Evolutionary conservation across 2,888 invertebrate genomes (phyloP).

Genomic region (Pammene fasciana): DNA sequence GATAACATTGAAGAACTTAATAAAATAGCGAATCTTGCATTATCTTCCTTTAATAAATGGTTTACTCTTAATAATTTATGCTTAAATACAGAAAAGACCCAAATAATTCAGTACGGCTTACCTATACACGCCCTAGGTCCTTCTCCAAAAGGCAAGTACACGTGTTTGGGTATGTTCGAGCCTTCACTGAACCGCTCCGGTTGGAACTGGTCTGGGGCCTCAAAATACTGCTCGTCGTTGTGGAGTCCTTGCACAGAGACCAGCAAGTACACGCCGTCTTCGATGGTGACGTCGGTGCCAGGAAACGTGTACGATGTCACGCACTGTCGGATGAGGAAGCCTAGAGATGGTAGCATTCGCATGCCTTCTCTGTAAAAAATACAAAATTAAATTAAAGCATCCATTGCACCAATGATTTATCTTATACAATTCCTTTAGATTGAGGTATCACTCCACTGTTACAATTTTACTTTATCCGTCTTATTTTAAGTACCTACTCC

Average conservation of each 20-base stretch:
- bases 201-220: slow-evolving; percentile 46
- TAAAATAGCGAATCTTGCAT: too few species aligned
- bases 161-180: slow-evolving; percentile 20
- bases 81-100: too few species aligned
- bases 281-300: slow-evolving; percentile 40
- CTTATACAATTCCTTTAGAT: too few species aligned
- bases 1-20: too few species aligned
- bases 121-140: slow-evolving; percentile 44
- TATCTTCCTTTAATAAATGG: too few species aligned
- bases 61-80: too few species aligned
- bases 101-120: too few species aligned
- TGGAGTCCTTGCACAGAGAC: slow-evolving; percentile 42
- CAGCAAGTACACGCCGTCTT: slow-evolving; percentile 33
- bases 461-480: too few species aligned
- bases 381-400: too few species aligned
- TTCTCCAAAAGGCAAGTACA: slow-evolving; percentile 44
- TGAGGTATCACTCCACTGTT: too few species aligned
- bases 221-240: slow-evolving; percentile 47
- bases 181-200: slow-evolving; percentile 47
- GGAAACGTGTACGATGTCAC: slow-evolving; percentile 37
- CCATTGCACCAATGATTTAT: too few species aligned
- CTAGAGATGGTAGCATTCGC: slow-evolving; percentile 38
- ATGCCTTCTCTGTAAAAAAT: slow-evolving; percentile 34
- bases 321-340: slow-evolving; percentile 36
- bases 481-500: too few species aligned